phyloP scores from a whole-genome alignment of 2,113 vertebrate genomes.

The Corythornis vintsioides region DNA sequence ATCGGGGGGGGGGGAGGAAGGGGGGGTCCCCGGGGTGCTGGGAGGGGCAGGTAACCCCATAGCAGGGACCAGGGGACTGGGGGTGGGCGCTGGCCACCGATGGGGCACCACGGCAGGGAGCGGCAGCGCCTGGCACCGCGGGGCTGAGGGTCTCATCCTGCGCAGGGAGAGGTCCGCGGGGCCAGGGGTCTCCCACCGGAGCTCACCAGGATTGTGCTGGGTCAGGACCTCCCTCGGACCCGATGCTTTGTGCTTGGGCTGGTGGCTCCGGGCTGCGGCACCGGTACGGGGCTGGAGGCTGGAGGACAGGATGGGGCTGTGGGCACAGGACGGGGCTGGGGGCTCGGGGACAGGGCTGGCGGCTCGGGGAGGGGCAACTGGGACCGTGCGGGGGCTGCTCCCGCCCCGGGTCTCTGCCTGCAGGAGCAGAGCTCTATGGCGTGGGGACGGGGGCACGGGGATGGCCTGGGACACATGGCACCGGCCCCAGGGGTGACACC shows the following conservation, averaged over 20 bases:
- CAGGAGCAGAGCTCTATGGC: neutral
- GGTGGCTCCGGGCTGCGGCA: neutral
- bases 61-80: neutral
- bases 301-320: neutral
- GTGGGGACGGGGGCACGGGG: neutral
- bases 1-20: no score
- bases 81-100: neutral
- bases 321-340: neutral
- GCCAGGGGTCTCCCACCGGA: neutral
- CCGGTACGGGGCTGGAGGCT: neutral
- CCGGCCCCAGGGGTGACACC: neutral
- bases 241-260: constrained; percentile 9
- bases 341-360: no score
- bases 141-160: neutral
- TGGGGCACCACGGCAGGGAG: neutral
- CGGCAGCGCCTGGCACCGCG: neutral
- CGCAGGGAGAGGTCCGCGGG: neutral
- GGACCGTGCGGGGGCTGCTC: neutral
- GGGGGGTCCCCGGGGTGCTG: neutral
- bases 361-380: neutral
- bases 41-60: neutral
- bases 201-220: constrained; percentile 12
- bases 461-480: neutral
- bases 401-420: neutral
- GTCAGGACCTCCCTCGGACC: neutral